Evolutionary conservation across 2,888 invertebrate genomes (phyloP).

Genomic region (Eremobia ochroleuca): DNA sequence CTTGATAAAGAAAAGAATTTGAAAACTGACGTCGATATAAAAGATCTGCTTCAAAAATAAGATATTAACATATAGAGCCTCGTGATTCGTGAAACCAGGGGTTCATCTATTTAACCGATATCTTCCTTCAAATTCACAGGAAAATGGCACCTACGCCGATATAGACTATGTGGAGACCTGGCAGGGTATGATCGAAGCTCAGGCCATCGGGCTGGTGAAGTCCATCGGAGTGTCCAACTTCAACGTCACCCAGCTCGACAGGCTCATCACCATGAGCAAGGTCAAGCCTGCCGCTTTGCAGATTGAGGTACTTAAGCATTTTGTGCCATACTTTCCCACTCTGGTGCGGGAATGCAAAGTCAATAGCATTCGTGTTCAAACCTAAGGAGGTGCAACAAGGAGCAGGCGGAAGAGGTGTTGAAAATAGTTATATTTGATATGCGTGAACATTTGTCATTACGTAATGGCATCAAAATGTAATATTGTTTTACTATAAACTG

Average conservation of each 20-base stretch:
- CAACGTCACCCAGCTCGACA: slow-evolving; percentile 92
- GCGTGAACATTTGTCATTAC: too few relatives aligned
- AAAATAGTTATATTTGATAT: too few relatives aligned
- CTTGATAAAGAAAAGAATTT: not conserved
- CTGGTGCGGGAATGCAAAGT: not conserved
- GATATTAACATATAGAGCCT: not conserved
- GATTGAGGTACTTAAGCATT: slow-evolving; percentile 83
- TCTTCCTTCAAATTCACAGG: slow-evolving; percentile 58
- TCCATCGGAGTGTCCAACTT: slow-evolving; percentile 95
- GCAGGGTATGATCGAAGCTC: slow-evolving; percentile 93
- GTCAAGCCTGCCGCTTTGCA: slow-evolving; percentile 92
- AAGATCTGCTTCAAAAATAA: not conserved
- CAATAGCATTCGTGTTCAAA: not conserved
- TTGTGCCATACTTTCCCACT: not conserved
- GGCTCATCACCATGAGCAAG: slow-evolving; percentile 86
- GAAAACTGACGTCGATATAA: not conserved
- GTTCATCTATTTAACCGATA: not conserved
- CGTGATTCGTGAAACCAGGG: not conserved
- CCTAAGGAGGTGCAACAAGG: too few relatives aligned
- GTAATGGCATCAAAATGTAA: not conserved
- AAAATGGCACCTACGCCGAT: slow-evolving; percentile 72
- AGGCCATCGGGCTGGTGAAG: slow-evolving; percentile 91
- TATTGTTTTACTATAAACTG: not conserved
- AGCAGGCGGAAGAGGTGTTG: not conserved
- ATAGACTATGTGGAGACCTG: slow-evolving; percentile 93